A percentile compares a stretch with the other conserved stretches of the same genome.
phyloP scores from a whole-genome alignment of 2,113 vertebrate species.

The Brachirus orientalis region DNA sequence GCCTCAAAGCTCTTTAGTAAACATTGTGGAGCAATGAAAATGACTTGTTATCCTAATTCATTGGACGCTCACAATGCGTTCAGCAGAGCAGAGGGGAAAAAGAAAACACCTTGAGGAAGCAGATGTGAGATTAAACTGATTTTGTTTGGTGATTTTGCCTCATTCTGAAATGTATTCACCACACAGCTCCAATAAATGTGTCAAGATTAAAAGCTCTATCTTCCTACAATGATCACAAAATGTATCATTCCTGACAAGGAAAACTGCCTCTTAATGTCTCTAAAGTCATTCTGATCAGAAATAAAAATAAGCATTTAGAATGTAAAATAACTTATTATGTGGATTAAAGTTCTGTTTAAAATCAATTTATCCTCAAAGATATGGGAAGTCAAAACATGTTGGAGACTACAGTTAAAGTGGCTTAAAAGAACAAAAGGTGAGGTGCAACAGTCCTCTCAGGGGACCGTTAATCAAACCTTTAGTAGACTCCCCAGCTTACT shows the following conservation, averaged over 20 bases:
- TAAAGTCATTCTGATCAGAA: conserved; percentile 23
- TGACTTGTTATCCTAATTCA: conserved; percentile 83
- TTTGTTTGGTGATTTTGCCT: conserved; percentile 53
- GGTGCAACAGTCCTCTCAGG: conserved; percentile 5
- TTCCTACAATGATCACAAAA: conserved; percentile 11
- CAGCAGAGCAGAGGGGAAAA: conserved; percentile 40
- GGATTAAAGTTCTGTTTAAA: not conserved
- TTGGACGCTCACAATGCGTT: conserved; percentile 67
- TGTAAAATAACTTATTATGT: conserved; percentile 1
- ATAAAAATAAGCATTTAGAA: no score
- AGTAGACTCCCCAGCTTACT: not conserved
- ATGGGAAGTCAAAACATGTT: not conserved
- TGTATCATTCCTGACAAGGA: conserved; percentile 7
- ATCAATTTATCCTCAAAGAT: conserved; percentile 14
- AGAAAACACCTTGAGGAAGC: conserved; percentile 44
- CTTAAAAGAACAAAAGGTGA: not conserved
- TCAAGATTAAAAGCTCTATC: conserved; percentile 41
- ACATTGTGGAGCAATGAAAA: conserved; percentile 82
- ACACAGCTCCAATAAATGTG: conserved; percentile 27
- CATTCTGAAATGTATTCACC: conserved; percentile 39
- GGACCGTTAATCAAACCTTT: conserved; percentile 31
- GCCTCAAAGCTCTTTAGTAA: conserved; percentile 84
- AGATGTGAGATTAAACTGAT: conserved; percentile 68
- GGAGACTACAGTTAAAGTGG: not conserved
- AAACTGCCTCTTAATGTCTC: conserved; percentile 23